Evolutionary conservation across 2,113 vertebrate species (phyloP).

Genomic region (Lonchura striata): DNA sequence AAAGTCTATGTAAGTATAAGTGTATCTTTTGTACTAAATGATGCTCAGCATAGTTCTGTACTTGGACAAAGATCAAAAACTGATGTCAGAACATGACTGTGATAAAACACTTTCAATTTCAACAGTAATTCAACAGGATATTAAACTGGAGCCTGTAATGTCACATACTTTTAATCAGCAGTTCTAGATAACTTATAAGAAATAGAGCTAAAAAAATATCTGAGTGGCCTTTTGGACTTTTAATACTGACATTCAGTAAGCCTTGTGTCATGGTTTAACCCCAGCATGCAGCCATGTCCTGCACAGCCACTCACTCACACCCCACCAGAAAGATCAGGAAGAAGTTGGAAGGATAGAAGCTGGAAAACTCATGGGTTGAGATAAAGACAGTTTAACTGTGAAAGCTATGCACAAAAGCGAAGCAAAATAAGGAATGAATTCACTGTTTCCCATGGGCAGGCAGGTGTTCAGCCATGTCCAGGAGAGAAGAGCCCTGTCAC

Average conservation of each 20-base stretch:
- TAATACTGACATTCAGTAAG: background rate
- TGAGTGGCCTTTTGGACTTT: background rate
- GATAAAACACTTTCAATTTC: conserved; percentile 23
- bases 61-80: background rate
- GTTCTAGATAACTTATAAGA: background rate
- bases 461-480: background rate
- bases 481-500: background rate
- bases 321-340: background rate
- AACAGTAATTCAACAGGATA: background rate
- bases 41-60: background rate
- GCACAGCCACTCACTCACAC: background rate
- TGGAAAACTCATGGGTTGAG: background rate
- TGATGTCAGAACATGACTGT: background rate
- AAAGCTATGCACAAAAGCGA: background rate
- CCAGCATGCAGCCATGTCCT: background rate
- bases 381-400: background rate
- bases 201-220: background rate
- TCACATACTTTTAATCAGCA: background rate
- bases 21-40: background rate
- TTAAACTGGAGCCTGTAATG: background rate
- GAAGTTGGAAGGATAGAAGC: background rate
- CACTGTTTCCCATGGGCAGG: background rate
- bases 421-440: background rate
- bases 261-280: background rate
- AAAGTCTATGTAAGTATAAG: background rate